These are phyloP conservation scores for Acanthochromis polyacanthus DNA, from an alignment of 2,113 vertebrate genomes.

Conservation along the genomic window DNA sequence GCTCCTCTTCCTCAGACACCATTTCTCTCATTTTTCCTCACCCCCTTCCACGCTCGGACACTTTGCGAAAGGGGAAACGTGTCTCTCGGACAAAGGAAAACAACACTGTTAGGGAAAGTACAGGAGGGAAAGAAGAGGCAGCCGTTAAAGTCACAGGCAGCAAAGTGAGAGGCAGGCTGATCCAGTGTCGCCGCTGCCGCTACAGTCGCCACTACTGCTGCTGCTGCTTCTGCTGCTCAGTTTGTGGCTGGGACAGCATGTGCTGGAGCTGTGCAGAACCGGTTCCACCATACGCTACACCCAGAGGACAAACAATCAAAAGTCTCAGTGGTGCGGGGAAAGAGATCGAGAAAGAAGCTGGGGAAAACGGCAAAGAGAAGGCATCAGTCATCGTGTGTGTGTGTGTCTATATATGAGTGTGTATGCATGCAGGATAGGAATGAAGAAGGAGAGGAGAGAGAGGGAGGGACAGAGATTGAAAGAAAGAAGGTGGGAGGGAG, in stretches of 20 bases:
- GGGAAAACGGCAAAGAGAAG: conserved; percentile 66
- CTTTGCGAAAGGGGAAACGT: conserved; percentile 59
- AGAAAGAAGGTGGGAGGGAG: conserved; percentile 77
- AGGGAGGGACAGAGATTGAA: conserved; percentile 73
- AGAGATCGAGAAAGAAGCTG: conserved; percentile 52
- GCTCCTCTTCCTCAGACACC: conserved; percentile 56
- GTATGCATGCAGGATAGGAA: conserved; percentile 65
- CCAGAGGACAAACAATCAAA: conserved; percentile 67
- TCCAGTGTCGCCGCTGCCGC: conserved; percentile 31
- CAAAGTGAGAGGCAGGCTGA: conserved; percentile 54
- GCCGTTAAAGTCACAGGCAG: conserved; percentile 57
- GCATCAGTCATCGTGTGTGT: conserved; percentile 70
- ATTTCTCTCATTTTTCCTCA: conserved; percentile 55
- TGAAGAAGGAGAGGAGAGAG: conserved; percentile 62
- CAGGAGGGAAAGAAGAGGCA: conserved; percentile 31
- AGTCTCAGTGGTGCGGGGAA: conserved; percentile 69
- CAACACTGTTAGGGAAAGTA: conserved; percentile 56
- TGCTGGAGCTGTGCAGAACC: conserved; percentile 68
- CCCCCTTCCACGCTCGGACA: conserved; percentile 55
- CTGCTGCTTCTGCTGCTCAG: conserved; percentile 38
- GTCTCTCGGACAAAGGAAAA: conserved; percentile 71
- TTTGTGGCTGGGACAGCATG: conserved; percentile 49
- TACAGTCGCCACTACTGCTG: not conserved
- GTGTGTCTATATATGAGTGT: conserved; percentile 40
- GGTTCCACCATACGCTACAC: conserved; percentile 54